phyloP scores from a whole-genome alignment of 2,888 invertebrate genomes.

The Orthosia cruda region DNA sequence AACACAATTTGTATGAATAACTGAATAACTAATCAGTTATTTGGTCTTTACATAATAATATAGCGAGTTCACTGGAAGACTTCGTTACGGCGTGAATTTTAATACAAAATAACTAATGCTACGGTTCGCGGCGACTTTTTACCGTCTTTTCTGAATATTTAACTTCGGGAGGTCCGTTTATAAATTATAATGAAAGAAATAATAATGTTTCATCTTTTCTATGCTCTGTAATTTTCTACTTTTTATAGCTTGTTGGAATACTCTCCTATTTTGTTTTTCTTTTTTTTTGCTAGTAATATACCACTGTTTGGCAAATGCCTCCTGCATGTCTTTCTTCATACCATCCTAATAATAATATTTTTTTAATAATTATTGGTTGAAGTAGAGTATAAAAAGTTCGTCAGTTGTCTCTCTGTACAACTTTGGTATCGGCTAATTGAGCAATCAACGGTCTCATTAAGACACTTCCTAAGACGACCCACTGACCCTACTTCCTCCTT shows the following conservation, averaged over 20 bases:
- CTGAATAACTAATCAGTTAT: slow-evolving; percentile 58
- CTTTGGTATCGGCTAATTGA: slow-evolving; percentile 50
- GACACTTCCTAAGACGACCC: slow-evolving; percentile 27
- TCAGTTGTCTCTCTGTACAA: slow-evolving; percentile 14
- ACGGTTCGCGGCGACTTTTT: slow-evolving; percentile 32
- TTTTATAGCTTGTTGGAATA: too few relatives aligned
- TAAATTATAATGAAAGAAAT: not conserved
- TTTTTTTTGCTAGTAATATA: too few relatives aligned
- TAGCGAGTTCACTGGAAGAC: slow-evolving; percentile 45
- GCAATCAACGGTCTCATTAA: slow-evolving; percentile 59
- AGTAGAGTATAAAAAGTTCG: not conserved
- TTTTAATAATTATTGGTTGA: not conserved
- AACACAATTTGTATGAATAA: slow-evolving; percentile 64
- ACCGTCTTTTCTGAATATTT: slow-evolving; percentile 40
- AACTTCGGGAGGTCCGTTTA: slow-evolving; percentile 9
- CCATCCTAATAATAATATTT: too few relatives aligned
- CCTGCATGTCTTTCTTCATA: too few relatives aligned
- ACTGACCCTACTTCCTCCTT: slow-evolving; percentile 36
- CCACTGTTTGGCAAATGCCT: too few relatives aligned
- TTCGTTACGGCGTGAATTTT: slow-evolving; percentile 54
- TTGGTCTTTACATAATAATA: slow-evolving; percentile 59
- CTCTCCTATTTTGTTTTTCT: too few relatives aligned
- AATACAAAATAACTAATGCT: slow-evolving; percentile 51
- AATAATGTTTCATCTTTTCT: not conserved
- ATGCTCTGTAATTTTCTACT: not conserved